These are phyloP conservation scores for Nannobrachium achirus DNA, from an alignment of 2,113 vertebrate species.

Conservation along the genomic window DNA sequence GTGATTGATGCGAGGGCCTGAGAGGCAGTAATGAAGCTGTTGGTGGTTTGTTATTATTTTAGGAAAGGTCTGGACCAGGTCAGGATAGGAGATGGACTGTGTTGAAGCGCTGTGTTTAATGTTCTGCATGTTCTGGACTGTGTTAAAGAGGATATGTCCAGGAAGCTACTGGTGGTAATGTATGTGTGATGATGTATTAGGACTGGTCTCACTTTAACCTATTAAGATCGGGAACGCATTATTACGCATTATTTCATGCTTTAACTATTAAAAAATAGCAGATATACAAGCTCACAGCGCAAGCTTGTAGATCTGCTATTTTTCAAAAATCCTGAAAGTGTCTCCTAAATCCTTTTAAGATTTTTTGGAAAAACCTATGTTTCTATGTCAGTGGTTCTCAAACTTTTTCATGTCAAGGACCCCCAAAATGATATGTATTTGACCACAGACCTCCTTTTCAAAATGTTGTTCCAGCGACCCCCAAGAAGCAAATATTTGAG, in stretches of 20 bases:
- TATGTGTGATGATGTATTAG: constrained; percentile 33
- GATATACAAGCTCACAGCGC: no score
- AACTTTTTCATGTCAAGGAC: neutral
- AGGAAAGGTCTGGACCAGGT: constrained; percentile 34
- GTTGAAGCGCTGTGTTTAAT: constrained; percentile 47
- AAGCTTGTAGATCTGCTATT: no score
- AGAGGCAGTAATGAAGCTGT: constrained; percentile 43
- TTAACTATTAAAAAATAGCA: no score
- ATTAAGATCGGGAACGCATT: no score
- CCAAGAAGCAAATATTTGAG: no score
- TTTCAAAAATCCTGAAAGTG: no score
- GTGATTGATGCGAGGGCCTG: constrained; percentile 39
- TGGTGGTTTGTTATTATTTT: constrained; percentile 51
- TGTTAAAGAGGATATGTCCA: constrained; percentile 49
- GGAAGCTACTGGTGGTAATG: constrained; percentile 44
- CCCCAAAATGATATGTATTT: no score
- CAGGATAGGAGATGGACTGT: constrained; percentile 3
- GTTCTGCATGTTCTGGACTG: constrained; percentile 49
- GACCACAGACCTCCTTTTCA: no score
- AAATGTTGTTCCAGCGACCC: no score
- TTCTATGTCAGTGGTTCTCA: constrained; percentile 22
- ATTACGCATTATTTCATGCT: no score
- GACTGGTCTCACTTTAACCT: constrained; percentile 34
- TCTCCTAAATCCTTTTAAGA: no score
- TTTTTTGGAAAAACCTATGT: constrained; percentile 48